phyloP scores from a whole-genome alignment of 2,797 vertebrate genomes.

The Leptoclinus maculatus region DNA sequence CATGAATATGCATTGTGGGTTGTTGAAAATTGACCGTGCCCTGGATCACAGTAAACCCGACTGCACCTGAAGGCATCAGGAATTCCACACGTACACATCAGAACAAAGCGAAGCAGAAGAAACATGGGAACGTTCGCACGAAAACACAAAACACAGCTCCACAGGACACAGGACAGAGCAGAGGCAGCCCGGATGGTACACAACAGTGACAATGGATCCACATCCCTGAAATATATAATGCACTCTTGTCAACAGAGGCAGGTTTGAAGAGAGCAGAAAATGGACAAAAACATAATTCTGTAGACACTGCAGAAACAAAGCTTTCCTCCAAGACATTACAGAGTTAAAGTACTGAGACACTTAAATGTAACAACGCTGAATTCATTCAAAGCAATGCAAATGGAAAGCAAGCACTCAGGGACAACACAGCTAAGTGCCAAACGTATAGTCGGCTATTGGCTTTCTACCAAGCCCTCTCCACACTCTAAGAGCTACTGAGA shows the following conservation, averaged over 20 bases:
- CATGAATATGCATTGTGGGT: neutral
- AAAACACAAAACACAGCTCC: neutral
- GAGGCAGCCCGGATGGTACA: neutral
- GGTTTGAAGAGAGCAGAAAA: neutral
- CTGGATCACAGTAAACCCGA: no score
- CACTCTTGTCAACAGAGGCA: neutral
- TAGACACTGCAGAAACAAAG: conserved; percentile 17
- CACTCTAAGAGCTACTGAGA: neutral
- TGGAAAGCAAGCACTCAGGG: neutral
- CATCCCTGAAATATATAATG: neutral
- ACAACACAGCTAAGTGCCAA: conserved; percentile 4
- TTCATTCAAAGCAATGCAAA: conserved; percentile 20
- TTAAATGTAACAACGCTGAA: conserved; percentile 11
- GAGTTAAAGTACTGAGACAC: conserved; percentile 14
- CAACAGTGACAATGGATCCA: neutral
- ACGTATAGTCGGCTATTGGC: neutral
- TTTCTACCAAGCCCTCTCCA: neutral
- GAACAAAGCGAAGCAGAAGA: neutral
- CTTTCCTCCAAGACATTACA: neutral
- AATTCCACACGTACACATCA: neutral
- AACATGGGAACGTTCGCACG: neutral
- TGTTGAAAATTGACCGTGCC: neutral
- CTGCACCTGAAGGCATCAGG: no score
- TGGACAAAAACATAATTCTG: neutral
- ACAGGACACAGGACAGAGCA: neutral